phyloP scores from a whole-genome alignment of 2,888 invertebrate species.

The Tinea trinotella region DNA sequence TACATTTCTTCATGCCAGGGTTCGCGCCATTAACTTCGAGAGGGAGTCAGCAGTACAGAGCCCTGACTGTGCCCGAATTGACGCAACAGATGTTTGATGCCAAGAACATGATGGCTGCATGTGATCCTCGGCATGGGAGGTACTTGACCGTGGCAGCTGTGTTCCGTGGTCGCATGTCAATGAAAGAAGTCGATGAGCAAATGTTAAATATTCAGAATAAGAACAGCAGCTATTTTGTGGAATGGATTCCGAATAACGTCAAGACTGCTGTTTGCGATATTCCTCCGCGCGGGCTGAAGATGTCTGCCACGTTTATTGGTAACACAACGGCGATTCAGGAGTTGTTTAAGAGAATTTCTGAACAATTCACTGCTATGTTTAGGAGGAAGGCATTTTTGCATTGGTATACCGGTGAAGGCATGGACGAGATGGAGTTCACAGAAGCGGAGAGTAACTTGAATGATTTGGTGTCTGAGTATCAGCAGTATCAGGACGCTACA shows the following conservation, averaged over 20 bases:
- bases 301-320: constrained; percentile 91
- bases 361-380: constrained; percentile 94
- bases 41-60: constrained; percentile 89
- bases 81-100: constrained; percentile 77
- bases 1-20: constrained; percentile 72
- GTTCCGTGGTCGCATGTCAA: constrained; percentile 92
- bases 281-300: constrained; percentile 81
- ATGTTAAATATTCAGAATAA: constrained; percentile 84
- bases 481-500: constrained; percentile 80
- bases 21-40: constrained; percentile 81
- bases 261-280: constrained; percentile 88
- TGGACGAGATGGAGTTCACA: constrained; percentile 94
- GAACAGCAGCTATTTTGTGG: constrained; percentile 83
- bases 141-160: constrained; percentile 92
- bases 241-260: constrained; percentile 86
- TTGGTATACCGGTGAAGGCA: constrained; percentile 95
- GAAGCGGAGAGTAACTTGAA: constrained; percentile 92
- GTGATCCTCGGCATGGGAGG: constrained; percentile 91
- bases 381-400: constrained; percentile 96
- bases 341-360: constrained; percentile 87
- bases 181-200: constrained; percentile 92
- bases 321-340: constrained; percentile 90
- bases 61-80: constrained; percentile 90
- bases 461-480: constrained; percentile 81
- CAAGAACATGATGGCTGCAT: constrained; percentile 91